These are phyloP conservation scores for Rhagonycha fulva DNA, from an alignment of 2,888 invertebrate genomes.

Conservation along the genomic window DNA sequence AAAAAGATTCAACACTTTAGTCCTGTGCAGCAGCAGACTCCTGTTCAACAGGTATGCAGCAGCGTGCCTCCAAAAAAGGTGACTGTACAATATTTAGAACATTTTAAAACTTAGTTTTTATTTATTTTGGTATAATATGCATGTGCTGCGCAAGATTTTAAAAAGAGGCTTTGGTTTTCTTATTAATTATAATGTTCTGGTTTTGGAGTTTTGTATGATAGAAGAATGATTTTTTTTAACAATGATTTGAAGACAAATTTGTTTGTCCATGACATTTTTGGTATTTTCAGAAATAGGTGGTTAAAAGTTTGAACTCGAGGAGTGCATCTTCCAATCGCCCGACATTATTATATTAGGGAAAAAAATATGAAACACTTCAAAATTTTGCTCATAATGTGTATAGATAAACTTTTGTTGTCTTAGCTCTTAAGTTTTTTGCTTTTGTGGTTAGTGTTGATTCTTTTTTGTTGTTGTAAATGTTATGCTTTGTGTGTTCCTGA, in stretches of 20 bases:
- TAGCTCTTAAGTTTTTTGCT: not conserved
- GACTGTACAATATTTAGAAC: constrained; percentile 49
- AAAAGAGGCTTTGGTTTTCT: not conserved
- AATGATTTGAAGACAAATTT: not conserved
- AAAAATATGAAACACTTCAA: too few species aligned
- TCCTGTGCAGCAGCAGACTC: constrained; percentile 4
- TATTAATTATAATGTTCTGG: not conserved
- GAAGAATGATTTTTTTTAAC: too few species aligned
- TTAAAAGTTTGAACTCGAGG: not conserved
- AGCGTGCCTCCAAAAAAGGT: constrained; percentile 47
- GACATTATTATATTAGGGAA: not conserved
- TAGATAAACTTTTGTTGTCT: not conserved
- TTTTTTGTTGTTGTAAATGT: not conserved
- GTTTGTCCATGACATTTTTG: not conserved
- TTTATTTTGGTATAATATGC: not conserved
- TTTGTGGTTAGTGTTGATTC: not conserved
- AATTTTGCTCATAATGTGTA: not conserved
- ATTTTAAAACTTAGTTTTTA: constrained; percentile 38
- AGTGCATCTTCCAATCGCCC: not conserved
- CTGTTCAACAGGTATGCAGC: constrained; percentile 50
- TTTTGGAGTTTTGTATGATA: not conserved
- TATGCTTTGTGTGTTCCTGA: not conserved
- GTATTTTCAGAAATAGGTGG: not conserved
- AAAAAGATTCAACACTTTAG: constrained; percentile 5
- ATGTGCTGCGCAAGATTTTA: not conserved